phyloP scores from a whole-genome alignment of 2,113 vertebrate species.

The Struthidea cinerea region DNA sequence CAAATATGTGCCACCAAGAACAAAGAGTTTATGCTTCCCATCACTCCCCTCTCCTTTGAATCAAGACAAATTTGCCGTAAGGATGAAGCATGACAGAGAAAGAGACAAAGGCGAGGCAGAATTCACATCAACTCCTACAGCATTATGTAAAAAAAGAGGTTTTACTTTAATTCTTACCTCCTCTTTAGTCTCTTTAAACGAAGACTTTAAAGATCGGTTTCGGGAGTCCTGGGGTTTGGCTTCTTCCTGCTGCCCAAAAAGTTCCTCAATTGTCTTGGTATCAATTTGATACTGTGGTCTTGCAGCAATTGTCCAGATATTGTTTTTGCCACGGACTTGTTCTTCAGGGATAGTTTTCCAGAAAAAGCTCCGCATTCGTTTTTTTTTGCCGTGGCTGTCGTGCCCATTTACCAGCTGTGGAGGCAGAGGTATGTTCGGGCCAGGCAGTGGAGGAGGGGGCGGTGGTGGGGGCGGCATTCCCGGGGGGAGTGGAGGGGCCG shows the following conservation, averaged over 20 bases:
- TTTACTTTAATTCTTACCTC: slow-evolving; percentile 78
- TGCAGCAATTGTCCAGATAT: slow-evolving; percentile 93
- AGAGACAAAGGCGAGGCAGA: neutral
- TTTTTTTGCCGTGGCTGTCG: slow-evolving; percentile 79
- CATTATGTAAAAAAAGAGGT: neutral
- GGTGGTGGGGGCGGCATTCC: slow-evolving; percentile 22
- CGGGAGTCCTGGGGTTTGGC: neutral
- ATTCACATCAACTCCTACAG: neutral
- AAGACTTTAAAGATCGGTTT: slow-evolving; percentile 69
- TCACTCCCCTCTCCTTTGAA: neutral
- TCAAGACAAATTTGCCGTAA: neutral
- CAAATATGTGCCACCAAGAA: neutral
- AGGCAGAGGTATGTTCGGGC: slow-evolving; percentile 65
- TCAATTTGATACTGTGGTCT: slow-evolving; percentile 92
- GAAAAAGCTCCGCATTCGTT: slow-evolving; percentile 90
- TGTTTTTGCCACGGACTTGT: slow-evolving; percentile 90
- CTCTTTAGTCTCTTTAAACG: slow-evolving; percentile 85
- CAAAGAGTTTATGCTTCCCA: neutral
- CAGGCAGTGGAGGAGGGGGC: slow-evolving; percentile 62
- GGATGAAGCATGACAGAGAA: neutral
- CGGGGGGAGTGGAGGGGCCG: neutral
- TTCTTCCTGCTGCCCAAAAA: slow-evolving; percentile 94
- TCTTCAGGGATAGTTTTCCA: slow-evolving; percentile 98
- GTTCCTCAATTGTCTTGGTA: slow-evolving; percentile 89
- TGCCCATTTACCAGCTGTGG: slow-evolving; percentile 59